phyloP scores from a whole-genome alignment of 2,888 invertebrate species.

The Euclidia mi region DNA sequence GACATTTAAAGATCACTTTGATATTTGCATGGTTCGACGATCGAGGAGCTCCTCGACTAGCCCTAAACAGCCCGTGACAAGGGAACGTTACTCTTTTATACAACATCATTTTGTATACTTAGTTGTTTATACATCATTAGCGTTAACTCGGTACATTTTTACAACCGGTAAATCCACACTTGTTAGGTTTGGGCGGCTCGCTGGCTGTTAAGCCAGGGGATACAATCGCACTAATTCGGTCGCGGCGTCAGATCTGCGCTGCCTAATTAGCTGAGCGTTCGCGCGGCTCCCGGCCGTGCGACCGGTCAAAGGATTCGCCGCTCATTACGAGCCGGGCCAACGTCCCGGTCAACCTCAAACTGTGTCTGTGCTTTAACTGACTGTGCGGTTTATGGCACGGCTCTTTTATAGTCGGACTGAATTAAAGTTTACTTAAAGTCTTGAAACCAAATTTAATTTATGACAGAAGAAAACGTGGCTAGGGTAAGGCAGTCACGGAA shows the following conservation, averaged over 20 bases:
- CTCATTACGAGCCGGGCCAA: constrained; percentile 82
- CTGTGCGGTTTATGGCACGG: constrained; percentile 55
- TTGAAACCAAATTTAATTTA: constrained; percentile 71
- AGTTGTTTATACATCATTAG: constrained; percentile 32
- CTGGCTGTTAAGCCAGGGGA: constrained; percentile 71
- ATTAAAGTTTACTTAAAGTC: constrained; percentile 62
- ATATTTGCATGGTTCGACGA: constrained; percentile 73
- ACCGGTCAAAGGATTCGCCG: constrained; percentile 87
- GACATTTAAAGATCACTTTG: constrained; percentile 88
- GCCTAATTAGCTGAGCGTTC: constrained; percentile 87
- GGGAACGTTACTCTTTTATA: constrained; percentile 28
- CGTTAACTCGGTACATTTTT: constrained; percentile 23
- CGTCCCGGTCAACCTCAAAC: constrained; percentile 71
- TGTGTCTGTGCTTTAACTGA: constrained; percentile 74
- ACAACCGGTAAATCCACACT: constrained; percentile 44
- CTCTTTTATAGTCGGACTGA: constrained; percentile 40
- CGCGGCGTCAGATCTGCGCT: constrained; percentile 83
- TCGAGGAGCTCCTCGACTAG: constrained; percentile 54
- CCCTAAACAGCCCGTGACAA: constrained; percentile 61
- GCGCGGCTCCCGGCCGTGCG: constrained; percentile 73
- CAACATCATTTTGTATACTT: constrained; percentile 23
- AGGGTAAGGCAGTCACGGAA: constrained; percentile 81
- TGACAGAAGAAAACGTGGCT: constrained; percentile 70
- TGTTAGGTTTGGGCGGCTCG: constrained; percentile 62
- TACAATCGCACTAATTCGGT: constrained; percentile 83